Conservation (phyloP, 2,888 invertebrate species). For the Tachina grossa region DNA sequence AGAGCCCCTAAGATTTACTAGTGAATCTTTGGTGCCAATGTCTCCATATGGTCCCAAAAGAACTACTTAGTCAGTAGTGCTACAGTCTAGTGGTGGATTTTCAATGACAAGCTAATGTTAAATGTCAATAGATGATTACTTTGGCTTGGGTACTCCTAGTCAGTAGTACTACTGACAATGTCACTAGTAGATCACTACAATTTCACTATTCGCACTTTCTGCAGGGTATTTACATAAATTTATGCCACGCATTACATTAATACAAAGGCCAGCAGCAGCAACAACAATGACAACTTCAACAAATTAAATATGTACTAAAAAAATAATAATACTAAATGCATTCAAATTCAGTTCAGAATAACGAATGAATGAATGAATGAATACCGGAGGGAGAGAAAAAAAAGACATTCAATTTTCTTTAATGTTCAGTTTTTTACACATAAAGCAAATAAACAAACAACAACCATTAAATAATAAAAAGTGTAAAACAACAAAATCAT, state of each 20-base stretch:
- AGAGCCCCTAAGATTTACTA: too few species aligned
- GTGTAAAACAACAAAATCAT: constrained; percentile 47
- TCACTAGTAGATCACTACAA: too few species aligned
- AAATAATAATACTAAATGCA: constrained; percentile 54
- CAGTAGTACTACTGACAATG: too few species aligned
- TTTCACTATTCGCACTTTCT: too few species aligned
- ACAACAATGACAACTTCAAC: constrained; percentile 30
- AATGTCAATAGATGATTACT: too few species aligned
- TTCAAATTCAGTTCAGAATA: constrained; percentile 61
- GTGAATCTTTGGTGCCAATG: too few species aligned
- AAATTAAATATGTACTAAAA: constrained; percentile 4
- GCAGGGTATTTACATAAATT: too few species aligned
- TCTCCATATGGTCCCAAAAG: too few species aligned
- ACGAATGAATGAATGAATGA: constrained; percentile 40
- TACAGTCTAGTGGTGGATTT: too few species aligned
- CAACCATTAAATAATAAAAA: constrained; percentile 17
- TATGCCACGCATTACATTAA: constrained; percentile 59
- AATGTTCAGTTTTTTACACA: constrained; percentile 21
- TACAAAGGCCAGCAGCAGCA: constrained; percentile 27
- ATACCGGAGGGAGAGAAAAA: constrained; percentile 15
- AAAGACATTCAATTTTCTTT: constrained; percentile 38
- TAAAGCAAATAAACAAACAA: constrained; percentile 13
- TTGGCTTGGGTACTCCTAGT: too few species aligned
- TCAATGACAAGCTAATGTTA: too few species aligned
- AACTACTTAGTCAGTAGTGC: too few species aligned